Evolutionary conservation across 2,113 vertebrate species (phyloP).

Genomic region (Bombycilla garrulus): DNA sequence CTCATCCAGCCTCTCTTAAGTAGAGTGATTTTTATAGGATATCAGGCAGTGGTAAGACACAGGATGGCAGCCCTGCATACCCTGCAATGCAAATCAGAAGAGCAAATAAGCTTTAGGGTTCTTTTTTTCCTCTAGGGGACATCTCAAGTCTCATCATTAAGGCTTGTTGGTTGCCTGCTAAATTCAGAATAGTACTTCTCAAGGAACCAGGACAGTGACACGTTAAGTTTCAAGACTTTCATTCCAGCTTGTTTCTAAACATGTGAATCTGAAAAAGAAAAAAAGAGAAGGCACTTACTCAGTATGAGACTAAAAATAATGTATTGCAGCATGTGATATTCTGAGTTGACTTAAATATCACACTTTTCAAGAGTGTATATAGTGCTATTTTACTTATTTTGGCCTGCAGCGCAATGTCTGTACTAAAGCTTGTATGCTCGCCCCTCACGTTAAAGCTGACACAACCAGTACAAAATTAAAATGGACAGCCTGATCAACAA

Average conservation of each 20-base stretch:
- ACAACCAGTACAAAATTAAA: slow-evolving; percentile 36
- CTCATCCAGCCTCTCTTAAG: not conserved
- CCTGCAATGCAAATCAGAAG: not conserved
- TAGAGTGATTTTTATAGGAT: not conserved
- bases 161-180: not conserved
- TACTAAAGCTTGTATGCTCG: not conserved
- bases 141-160: not conserved
- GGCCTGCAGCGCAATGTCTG: not conserved
- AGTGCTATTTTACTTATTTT: not conserved
- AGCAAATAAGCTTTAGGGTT: not conserved
- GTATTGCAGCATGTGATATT: not conserved
- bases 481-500: slow-evolving; percentile 48
- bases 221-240: not conserved
- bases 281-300: not conserved
- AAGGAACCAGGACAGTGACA: not conserved
- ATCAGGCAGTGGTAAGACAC: not conserved
- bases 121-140: not conserved
- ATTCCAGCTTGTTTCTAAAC: not conserved
- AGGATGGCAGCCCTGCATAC: not conserved
- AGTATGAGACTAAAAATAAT: not conserved
- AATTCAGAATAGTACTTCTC: not conserved
- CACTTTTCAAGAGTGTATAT: not conserved
- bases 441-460: not conserved
- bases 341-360: not conserved
- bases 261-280: not conserved